Base-by-base conservation (phyloP, 2,797 vertebrate genomes). In the Propithecus deckenii region DNA sequence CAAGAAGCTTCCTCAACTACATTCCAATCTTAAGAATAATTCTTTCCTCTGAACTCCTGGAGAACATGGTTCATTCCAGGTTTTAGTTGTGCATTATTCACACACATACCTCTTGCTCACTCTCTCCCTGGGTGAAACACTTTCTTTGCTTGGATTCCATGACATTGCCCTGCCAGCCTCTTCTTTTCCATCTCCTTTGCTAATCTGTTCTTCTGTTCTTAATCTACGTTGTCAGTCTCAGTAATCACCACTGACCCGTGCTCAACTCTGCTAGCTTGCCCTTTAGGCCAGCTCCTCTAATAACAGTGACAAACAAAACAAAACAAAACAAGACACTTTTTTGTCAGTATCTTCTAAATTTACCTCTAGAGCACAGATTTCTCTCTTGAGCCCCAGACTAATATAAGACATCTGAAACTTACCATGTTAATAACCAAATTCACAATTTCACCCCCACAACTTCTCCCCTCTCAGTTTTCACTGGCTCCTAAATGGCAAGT, bases 81-180 rank as follows among this genome's bases (percentile, higher is more conserved):
- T 2, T 57, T 72, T 30, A 22, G 25, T 13, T 7, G 38, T 2
- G 5, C 5, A 1, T 4, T 4, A 43, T 35, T 14, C n/a, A 48
- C 20, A 32, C 38, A 48, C 20, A 28, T 9, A 55, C 7, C 1
- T 35, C 23, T 32, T 10, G 11, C 3, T 22, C 41, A 6, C 55
- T 35, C 55, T 61, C 13, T 69, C 8, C 9, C n/a, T 15, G 8
- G 17, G 30, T 61, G 32, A 52, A 50, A 52, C 38, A 35, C 32
- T 80, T 79, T 90, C 76, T 81, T 63, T 69, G 50, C 17, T 55
- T 50, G 43, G 30, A 32, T 83, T 65, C 55, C 30, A 18, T 23
- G 46, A 71, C 0, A 23, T 41, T 71, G 22, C 67, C 35, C 67
- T 71, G 35, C 22, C 35, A 23, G n/a, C 35, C n/a, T 65, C 28